Base-by-base conservation (phyloP, 2,113 vertebrate genomes). In the Chlorocebus sabaeus region DNA sequence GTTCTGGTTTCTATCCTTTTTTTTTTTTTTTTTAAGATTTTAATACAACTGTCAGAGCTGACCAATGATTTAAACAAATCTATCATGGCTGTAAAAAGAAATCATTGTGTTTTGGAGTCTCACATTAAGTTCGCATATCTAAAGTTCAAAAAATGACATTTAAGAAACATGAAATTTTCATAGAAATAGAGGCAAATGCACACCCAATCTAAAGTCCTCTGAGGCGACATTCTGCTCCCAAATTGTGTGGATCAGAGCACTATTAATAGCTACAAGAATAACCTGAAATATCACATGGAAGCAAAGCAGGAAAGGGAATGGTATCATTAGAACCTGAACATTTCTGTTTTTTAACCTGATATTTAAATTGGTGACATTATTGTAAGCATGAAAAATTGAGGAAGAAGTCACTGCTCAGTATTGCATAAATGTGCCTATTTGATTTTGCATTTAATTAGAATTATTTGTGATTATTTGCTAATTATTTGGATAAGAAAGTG, bases 1-100 rank as follows among this genome's bases (percentile, higher is more conserved):
- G 98, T 90, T 98, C 99, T 99, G 99, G 98, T 98, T 99, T 98
- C 97, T 97, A 86, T 99, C 98, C 95, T 95, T 98, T 86, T 92
- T 81, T 45, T 38, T 38, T 38, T 45, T 45, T 45, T 93, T 92
- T 82, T 93, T 97, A 97, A 96, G 95, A 97, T 98, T 98, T 97
- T 97, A 98, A 98, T 98, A 97, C 97, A 97, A 89, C 95, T 95
- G 86, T 98, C 94, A 90, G 91, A 98, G 86, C 97, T 86, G 90
- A 93, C 92, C 84, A 91, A 61, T 95, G 81, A 92, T 96, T 96
- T 97, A 82, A 90, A 94, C 95, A 94, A 96, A 97, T 84, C 45
- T 91, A 95, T 86, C 95, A 75, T 27, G 55, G 83, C 38, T 82
- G 50, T 95, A 89, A 95, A 96, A 95, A 93, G 72, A 90, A 95